Base-by-base conservation (phyloP, 2,113 vertebrate genomes). In the Sitta europaea region DNA sequence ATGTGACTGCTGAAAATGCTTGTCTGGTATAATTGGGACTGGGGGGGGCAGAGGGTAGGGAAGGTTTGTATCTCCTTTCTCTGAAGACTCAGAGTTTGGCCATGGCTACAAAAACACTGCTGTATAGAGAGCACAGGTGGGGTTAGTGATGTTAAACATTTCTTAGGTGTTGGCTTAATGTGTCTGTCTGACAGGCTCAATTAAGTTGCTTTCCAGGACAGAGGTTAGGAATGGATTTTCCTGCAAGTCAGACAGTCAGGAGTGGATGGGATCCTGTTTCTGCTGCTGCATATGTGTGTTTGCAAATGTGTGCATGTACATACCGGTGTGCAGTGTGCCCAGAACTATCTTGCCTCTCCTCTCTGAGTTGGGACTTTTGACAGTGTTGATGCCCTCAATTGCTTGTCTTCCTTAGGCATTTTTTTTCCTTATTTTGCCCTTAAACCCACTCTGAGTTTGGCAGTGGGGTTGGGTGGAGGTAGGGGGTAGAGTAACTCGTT, bases 101-200 rank as follows among this genome's bases (percentile, higher is more conserved):
- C 0, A 0, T n/a, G 67, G 51, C 59, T 71, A 31, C 29, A 68
- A 79, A 58, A 59, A 3, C 22, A n/a, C 42, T 0, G 0, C 25
- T 75, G 12, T 29, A 27, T 4, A 31, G 88, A 53, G 78, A 77
- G 38, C 27, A 19, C 19, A 45, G 45, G 35, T 51, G 55, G 33
- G 35, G 25, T 90, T 73, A 70, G 63, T 36, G 58, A 10, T 73
- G 27, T 55, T 70, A 73, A 70, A 68, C 28, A 9, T 53, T 72
- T 75, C 70, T 53, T 57, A 79, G 53, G 48, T 77, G 51, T 54
- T 80, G 59, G 14, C 33, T 73, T 51, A 88, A 38, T 47, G 36
- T 40, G 29, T 57, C 38, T 93, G 57, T 18, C 50, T 72, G 86
- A 25, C 61, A 55, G 29, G 29, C 40, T 76, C 6, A 1, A 18